Conservation (phyloP, 2,113 vertebrate species). For the Litocranius walleri region DNA sequence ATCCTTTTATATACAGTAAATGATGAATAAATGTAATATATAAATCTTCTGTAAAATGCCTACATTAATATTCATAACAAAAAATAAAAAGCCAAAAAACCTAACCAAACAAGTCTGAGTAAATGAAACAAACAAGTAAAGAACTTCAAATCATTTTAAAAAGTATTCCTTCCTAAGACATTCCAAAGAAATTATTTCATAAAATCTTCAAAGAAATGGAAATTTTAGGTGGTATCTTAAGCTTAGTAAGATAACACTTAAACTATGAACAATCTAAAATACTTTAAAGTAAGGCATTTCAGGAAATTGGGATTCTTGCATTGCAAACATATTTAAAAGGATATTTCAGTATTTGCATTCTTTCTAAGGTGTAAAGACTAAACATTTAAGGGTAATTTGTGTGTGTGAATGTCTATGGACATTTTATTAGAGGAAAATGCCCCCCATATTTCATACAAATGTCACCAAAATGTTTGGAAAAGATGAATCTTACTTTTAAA, state of each 20-base stretch:
- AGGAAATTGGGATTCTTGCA: neutral
- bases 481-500: neutral
- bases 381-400: neutral
- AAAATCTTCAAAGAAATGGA: neutral
- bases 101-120: neutral
- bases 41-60: neutral
- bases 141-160: neutral
- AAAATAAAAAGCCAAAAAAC: neutral
- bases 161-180: neutral
- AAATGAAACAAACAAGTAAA: neutral
- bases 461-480: neutral
- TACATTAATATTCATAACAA: neutral
- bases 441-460: neutral
- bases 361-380: neutral
- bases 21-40: neutral
- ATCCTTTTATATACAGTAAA: neutral
- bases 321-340: neutral
- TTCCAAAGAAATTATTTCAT: conserved; percentile 15
- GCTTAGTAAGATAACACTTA: neutral
- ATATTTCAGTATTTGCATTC: neutral
- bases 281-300: neutral
- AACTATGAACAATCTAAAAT: neutral
- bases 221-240: neutral
- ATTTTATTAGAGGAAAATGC: neutral
- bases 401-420: neutral